Evolutionary conservation across 1,140 invertebrate genomes (phyloP).

Genomic region (Chionoecetes opilio): DNA sequence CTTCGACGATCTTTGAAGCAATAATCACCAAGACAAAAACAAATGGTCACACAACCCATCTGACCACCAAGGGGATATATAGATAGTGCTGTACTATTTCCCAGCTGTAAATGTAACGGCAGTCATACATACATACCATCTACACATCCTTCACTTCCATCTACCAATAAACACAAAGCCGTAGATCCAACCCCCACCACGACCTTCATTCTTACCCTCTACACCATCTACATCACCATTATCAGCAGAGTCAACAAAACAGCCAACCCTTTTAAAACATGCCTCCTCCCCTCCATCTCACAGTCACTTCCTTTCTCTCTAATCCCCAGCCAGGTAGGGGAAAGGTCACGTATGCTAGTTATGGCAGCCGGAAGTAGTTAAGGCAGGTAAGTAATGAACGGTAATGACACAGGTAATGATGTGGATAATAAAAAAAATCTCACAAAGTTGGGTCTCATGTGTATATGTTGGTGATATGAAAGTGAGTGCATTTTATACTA

Average conservation of each 20-base stretch:
- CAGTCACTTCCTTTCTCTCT: background rate
- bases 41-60: background rate
- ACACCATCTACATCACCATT: too few species aligned
- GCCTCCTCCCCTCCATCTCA: background rate
- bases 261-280: too few species aligned
- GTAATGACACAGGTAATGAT: conserved; percentile 16
- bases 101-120: background rate
- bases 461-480: background rate
- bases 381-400: conserved; percentile 27
- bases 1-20: background rate
- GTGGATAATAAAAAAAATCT: background rate
- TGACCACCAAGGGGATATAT: background rate
- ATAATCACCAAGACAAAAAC: background rate
- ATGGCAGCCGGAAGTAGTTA: conserved; percentile 9
- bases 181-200: too few species aligned
- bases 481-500: background rate
- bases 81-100: background rate
- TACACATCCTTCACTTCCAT: too few species aligned
- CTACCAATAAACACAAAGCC: too few species aligned
- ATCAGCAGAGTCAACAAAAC: too few species aligned
- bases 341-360: background rate
- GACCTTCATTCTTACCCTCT: background rate
- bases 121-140: background rate
- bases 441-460: background rate
- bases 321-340: background rate